Evolutionary conservation across 1,140 invertebrate genomes (phyloP).

Genomic region (Camponotus floridanus): DNA sequence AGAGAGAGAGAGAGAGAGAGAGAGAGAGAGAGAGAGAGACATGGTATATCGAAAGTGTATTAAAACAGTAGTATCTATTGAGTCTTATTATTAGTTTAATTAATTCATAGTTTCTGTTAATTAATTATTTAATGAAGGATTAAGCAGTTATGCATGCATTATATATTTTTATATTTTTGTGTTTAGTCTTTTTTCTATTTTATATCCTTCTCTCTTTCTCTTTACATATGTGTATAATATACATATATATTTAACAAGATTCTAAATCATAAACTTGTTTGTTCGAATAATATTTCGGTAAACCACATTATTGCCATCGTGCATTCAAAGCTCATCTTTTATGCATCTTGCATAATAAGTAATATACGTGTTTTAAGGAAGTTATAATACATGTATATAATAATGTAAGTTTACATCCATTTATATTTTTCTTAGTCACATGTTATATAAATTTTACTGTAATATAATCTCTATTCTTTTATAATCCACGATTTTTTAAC

Average conservation of each 20-base stretch:
- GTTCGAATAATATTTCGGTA: neutral
- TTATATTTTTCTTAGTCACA: neutral
- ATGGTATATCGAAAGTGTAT: neutral
- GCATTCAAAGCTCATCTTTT: slow-evolving; percentile 16
- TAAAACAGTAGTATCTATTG: neutral
- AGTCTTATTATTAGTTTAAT: neutral
- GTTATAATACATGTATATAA: neutral
- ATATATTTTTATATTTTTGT: neutral
- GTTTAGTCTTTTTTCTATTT: neutral
- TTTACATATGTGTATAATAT: neutral
- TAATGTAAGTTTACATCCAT: neutral
- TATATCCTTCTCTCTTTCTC: neutral
- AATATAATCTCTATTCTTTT: neutral
- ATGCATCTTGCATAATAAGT: slow-evolving; percentile 21
- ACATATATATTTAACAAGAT: no score
- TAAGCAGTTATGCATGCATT: neutral
- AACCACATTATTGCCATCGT: slow-evolving; percentile 7
- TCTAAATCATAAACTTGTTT: slow-evolving; percentile 32
- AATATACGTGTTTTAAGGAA: neutral
- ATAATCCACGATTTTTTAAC: neutral
- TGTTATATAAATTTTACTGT: neutral
- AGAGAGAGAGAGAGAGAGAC: neutral
- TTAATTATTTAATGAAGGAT: neutral
- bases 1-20: no score
- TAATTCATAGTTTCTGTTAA: neutral